Base-by-base conservation (phyloP, 2,113 vertebrate species). In the Antechinus flavipes region DNA sequence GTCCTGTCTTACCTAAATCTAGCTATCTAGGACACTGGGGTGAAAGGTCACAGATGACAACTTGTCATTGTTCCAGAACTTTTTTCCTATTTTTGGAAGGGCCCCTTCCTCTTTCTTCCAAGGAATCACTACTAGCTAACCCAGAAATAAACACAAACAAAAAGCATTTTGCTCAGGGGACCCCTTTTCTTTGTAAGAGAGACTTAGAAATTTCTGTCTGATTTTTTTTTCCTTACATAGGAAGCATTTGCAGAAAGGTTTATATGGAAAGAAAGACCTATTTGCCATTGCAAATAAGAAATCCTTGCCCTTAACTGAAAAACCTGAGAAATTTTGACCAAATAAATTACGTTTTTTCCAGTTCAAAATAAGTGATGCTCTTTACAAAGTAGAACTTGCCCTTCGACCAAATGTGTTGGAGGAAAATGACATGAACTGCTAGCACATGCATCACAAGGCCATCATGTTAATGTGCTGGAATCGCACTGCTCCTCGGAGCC, bases 331-430 rank as follows among this genome's bases (percentile, higher is more conserved):
- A 96, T 95, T 98, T 97, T 95, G 24, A 98, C 97, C 96, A 98
- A 98, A 98, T 97, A 98, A 98, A 98, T 99, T 97, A 98, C 97
- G 90, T 94, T 98, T 98, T 98, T 98, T 98, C 97, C 97, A 98
- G 98, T 97, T 98, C 95, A 97, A 97, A 99, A 98, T 98, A 98
- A 98, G 98, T 98, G 98, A 98, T 6, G 95, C 94, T 97, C 96
- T 91, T 96, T 98, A 98, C 98, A 98, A 98, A 99, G 94, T 96
- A 96, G 97, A 98, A 98, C 98, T 98, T 98, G 98, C 97, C 98
- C 97, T 98, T 93, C 96, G 98, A 97, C 84, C 94, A 98, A 98
- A 99, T 95, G 98, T 98, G 98, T 98, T 98, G 98, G 98, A 98
- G 95, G 96, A 98, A 98, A 98, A 97, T 98, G 97, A 96, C 97